Conservation (phyloP, 1,140 invertebrate genomes). For the Notospermus geniculatus region DNA sequence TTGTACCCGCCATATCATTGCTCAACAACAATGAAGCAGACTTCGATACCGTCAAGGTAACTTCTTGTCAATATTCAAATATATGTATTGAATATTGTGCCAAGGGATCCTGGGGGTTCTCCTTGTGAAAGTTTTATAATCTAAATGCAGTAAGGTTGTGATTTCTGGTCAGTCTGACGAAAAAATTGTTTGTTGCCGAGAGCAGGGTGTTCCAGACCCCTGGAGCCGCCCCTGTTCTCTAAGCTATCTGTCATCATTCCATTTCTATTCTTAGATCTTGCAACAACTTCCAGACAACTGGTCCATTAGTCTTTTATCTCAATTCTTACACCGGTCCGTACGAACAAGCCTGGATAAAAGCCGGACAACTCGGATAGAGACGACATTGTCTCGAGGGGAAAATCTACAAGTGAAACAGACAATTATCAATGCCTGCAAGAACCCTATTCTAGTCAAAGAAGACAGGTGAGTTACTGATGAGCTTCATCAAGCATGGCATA, state of each 20-base stretch:
- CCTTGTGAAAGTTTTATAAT: no score
- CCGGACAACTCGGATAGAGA: conserved; percentile 52
- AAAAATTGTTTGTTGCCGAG: neutral
- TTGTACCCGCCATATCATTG: conserved; percentile 55
- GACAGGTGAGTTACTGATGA: conserved; percentile 49
- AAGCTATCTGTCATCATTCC: neutral
- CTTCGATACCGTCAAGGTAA: conserved; percentile 57
- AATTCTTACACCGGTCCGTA: conserved; percentile 54
- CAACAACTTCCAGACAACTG: conserved; percentile 58
- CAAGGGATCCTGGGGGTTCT: no score
- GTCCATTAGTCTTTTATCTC: conserved; percentile 55
- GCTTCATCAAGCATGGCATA: neutral
- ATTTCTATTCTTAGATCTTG: conserved; percentile 47
- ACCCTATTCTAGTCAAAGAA: conserved; percentile 52
- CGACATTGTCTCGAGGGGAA: conserved; percentile 56
- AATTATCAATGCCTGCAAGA: conserved; percentile 48
- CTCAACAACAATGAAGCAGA: conserved; percentile 57
- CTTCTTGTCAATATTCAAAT: no score
- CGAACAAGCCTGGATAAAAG: conserved; percentile 52
- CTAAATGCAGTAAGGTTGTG: no score
- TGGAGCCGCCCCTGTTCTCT: neutral
- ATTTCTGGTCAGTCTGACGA: neutral
- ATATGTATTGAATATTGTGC: no score
- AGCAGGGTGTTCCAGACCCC: neutral
- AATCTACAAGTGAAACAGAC: conserved; percentile 55